Evolutionary conservation across 2,888 invertebrate species (phyloP).

Genomic region (Thyatira batis): DNA sequence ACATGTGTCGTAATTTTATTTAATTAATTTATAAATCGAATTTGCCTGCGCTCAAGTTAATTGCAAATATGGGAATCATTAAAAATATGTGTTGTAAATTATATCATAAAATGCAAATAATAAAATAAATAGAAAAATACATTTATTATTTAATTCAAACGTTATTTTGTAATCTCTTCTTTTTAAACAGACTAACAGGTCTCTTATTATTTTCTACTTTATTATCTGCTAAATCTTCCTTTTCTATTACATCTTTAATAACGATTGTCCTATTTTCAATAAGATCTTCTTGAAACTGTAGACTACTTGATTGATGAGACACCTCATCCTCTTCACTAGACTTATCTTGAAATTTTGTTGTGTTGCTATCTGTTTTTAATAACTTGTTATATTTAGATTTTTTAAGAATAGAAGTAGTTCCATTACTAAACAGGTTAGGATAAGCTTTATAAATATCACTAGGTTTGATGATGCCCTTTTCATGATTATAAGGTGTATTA

Average conservation of each 20-base stretch:
- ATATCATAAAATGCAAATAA: neutral
- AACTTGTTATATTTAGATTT: conserved; percentile 56
- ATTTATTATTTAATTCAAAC: conserved; percentile 18
- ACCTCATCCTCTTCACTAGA: conserved; percentile 9
- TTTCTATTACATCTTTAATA: conserved; percentile 65
- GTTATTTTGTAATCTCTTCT: conserved; percentile 61
- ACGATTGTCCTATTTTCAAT: conserved; percentile 43
- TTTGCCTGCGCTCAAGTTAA: neutral
- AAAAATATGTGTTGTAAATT: too few species aligned
- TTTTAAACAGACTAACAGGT: conserved; percentile 70
- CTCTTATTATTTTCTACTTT: conserved; percentile 39
- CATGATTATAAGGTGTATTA: conserved; percentile 43
- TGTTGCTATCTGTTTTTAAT: too few species aligned
- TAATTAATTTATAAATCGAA: too few species aligned
- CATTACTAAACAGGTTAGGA: conserved; percentile 43
- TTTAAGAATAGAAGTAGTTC: conserved; percentile 66
- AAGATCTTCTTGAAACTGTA: conserved; percentile 13
- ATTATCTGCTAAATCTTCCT: conserved; percentile 28
- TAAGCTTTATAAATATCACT: conserved; percentile 69
- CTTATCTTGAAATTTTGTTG: too few species aligned
- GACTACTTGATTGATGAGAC: conserved; percentile 8
- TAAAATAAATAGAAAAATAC: conserved; percentile 39
- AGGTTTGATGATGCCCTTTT: conserved; percentile 64
- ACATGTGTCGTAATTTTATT: too few species aligned
- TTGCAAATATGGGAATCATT: neutral